Conservation (phyloP, 2,113 vertebrate genomes). For the Chiloscyllium plagiosum region DNA sequence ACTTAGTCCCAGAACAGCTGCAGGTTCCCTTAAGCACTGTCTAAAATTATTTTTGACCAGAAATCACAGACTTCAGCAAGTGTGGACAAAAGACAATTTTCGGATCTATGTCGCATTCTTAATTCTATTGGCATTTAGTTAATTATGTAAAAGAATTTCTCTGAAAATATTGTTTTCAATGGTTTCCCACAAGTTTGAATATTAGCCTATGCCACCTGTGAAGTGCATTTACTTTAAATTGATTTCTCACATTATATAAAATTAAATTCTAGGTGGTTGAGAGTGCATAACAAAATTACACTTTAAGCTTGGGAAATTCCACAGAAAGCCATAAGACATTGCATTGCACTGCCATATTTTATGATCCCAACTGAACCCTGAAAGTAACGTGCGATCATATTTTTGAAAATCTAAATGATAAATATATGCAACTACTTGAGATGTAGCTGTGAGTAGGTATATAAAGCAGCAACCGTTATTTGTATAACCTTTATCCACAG, state of each 20-base stretch:
- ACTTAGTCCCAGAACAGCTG: constrained; percentile 11
- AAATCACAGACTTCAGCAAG: not conserved
- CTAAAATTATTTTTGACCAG: not conserved
- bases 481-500: not conserved
- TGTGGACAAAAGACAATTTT: constrained; percentile 14
- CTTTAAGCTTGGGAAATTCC: constrained; percentile 1
- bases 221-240: not conserved
- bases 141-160: not conserved
- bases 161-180: not conserved
- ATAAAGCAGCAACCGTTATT: not conserved
- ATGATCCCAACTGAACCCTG: not conserved
- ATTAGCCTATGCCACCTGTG: not conserved
- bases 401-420: not conserved
- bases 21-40: not conserved
- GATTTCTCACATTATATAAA: not conserved
- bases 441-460: not conserved
- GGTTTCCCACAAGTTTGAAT: not conserved
- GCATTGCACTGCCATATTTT: not conserved
- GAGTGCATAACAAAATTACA: not conserved
- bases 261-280: constrained; percentile 2
- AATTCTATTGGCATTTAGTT: not conserved
- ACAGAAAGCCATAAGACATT: not conserved
- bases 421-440: not conserved
- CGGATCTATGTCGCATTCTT: not conserved
- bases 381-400: not conserved